A percentile compares a stretch with the other conserved stretches of the same genome.
Evolutionary conservation across 2,797 vertebrate species (phyloP).

Genomic region (Tolypeutes matacus): DNA sequence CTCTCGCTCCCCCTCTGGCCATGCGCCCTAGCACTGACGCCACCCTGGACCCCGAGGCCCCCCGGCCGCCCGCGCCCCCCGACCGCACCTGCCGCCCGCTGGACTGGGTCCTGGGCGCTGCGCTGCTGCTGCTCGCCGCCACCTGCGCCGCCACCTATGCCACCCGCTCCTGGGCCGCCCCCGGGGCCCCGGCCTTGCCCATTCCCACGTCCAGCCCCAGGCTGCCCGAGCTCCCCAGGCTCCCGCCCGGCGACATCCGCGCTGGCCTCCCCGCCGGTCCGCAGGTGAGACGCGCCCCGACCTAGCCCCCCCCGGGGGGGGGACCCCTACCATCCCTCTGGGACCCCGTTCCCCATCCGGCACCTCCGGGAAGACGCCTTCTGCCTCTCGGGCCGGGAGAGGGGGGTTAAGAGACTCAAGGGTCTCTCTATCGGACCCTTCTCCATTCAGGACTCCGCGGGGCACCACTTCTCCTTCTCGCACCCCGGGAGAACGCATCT

Average conservation of each 20-base stretch:
- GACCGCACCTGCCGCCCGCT: background rate
- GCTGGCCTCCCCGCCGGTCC: background rate
- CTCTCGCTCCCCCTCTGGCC: background rate
- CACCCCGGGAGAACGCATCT: fast-evolving
- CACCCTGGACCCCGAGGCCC: slow-evolving; percentile 57
- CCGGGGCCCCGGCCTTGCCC: fast-evolving
- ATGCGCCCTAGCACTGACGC: background rate
- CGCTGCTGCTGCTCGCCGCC: background rate
- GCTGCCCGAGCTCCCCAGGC: background rate
- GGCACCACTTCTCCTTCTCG: background rate
- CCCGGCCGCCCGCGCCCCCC: background rate
- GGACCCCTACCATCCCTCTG: background rate
- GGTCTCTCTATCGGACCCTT: background rate
- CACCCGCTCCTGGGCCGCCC: fast-evolving
- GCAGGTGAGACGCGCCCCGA: slow-evolving; percentile 57
- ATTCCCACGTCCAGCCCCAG: background rate
- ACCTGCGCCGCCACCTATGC: background rate
- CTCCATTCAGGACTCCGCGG: background rate
- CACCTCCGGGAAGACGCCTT: no score
- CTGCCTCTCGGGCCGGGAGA: no score
- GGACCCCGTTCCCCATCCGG: background rate
- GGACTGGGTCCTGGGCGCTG: background rate
- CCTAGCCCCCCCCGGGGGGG: no score
- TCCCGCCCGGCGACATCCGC: background rate
- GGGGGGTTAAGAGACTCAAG: background rate